Conservation (phyloP, 1,140 invertebrate genomes). For the Magallana gigas region DNA sequence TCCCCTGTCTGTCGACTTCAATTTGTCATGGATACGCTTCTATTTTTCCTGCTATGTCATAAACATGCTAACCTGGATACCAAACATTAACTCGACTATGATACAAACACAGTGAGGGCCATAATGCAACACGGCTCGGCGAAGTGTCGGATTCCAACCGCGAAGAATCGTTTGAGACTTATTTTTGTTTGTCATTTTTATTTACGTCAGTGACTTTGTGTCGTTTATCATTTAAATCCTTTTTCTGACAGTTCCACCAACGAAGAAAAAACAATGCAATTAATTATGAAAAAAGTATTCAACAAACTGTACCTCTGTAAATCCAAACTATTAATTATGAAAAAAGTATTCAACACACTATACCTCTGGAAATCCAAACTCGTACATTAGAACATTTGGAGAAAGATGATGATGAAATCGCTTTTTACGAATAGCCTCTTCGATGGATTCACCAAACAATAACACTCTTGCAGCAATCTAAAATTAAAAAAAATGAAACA, state of each 20-base stretch:
- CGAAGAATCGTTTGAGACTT: background rate
- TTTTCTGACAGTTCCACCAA: no score
- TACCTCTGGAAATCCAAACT: conserved; percentile 85
- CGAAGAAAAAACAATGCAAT: no score
- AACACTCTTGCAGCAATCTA: conserved; percentile 89
- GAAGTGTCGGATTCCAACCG: background rate
- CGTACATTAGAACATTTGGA: conserved; percentile 90
- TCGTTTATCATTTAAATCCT: no score
- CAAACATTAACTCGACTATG: background rate
- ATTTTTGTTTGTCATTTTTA: conserved; percentile 5
- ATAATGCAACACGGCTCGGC: background rate
- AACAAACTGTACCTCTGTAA: conserved; percentile 79
- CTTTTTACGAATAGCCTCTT: conserved; percentile 91
- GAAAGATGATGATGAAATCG: conserved; percentile 95
- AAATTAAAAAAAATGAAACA: background rate
- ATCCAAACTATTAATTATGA: conserved; percentile 80
- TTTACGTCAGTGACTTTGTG: no score
- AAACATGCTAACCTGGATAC: background rate
- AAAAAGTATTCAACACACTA: no score
- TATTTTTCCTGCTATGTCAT: background rate
- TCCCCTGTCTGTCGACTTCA: background rate
- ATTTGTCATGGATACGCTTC: background rate
- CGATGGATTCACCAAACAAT: conserved; percentile 91
- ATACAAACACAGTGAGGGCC: background rate
- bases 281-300: no score